Base-by-base conservation (phyloP, 2,797 vertebrate genomes). In the Melanitta fusca region DNA sequence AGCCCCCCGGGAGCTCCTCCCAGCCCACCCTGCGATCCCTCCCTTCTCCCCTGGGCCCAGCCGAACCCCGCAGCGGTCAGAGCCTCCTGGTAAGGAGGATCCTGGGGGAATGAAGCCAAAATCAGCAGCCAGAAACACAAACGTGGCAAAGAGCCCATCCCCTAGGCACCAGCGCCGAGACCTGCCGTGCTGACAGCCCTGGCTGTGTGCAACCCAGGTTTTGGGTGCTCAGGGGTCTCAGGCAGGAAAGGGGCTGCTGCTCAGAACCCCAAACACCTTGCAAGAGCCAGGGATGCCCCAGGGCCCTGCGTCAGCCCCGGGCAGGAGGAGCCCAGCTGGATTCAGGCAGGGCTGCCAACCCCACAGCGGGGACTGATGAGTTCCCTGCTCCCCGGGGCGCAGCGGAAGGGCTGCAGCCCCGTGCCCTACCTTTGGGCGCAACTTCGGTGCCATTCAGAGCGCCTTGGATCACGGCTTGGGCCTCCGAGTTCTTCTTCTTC, bases 401-500 rank as follows among this genome's bases (percentile, higher is more conserved):
- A 8, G 53, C 14, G 7, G 19, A 10, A 14, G 20, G 18, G 30
- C 20, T 77, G 68, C 47, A 36, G 28, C 13, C 11, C 17, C 58
- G 24, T 2, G 19, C 12, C 79, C 88, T 89, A 99, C 99, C 99
- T 98, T 98, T 99, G 68, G 98, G 97, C 22, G 98, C 93, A 75
- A 98, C 95, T 25, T 99, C 99, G 3, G 98, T 98, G 93, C 97
- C 98, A 28, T 98, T 99, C 49, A 99, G 97, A 34, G 99, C 99
- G 30, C 98, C 99, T 1, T 99, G 99, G 87, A 99, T 99, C 83
- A 99, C 99, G 2, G 98, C 99, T 78, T 99, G 99, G 34, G 99
- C 99, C 95, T 99, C 99, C 0, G 99, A 98, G 80, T 99, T 99
- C 97, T 98, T 99, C 92, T 96, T 74, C 97, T 99, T 99, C 81